Evolutionary conservation across 1,140 invertebrate genomes (phyloP).

Genomic region (Teleopsis dalmanni): DNA sequence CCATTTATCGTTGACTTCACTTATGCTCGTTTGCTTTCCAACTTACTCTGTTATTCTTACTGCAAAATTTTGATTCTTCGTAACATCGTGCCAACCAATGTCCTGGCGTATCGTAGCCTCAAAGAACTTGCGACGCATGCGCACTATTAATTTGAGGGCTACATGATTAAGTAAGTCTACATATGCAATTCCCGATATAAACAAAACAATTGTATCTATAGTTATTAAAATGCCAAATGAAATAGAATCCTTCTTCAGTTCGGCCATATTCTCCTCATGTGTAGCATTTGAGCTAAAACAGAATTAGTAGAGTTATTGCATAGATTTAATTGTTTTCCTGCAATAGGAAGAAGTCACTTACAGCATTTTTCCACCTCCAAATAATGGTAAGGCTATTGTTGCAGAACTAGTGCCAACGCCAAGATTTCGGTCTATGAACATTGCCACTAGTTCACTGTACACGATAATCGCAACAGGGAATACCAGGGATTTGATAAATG

Average conservation of each 20-base stretch:
- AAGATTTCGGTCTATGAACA: slow-evolving; percentile 50
- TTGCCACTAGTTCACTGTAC: slow-evolving; percentile 61
- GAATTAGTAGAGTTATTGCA: slow-evolving; percentile 35
- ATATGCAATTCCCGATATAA: slow-evolving; percentile 55
- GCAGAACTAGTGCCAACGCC: slow-evolving; percentile 41
- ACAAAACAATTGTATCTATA: slow-evolving; percentile 52
- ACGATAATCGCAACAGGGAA: slow-evolving; percentile 59
- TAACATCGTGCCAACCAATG: slow-evolving; percentile 81
- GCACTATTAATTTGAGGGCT: slow-evolving; percentile 57
- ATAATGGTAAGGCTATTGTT: slow-evolving; percentile 40
- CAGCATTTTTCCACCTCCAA: slow-evolving; percentile 49
- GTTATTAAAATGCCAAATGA: slow-evolving; percentile 57
- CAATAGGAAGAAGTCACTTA: slow-evolving; percentile 43
- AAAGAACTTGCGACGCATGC: slow-evolving; percentile 63
- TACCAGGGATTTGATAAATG: slow-evolving; percentile 52
- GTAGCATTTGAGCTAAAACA: slow-evolving; percentile 49
- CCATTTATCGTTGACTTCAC: too few species aligned
- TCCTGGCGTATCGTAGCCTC: slow-evolving; percentile 75
- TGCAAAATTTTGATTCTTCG: slow-evolving; percentile 77
- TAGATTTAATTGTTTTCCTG: too few species aligned
- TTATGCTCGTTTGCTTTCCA: too few species aligned
- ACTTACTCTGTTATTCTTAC: slow-evolving; percentile 76
- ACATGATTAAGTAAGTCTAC: slow-evolving; percentile 60
- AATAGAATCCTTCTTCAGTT: slow-evolving; percentile 56
- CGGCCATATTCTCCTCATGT: slow-evolving; percentile 50